phyloP scores from a whole-genome alignment of 1,140 invertebrate species.

The Hylyphantes graminicola region DNA sequence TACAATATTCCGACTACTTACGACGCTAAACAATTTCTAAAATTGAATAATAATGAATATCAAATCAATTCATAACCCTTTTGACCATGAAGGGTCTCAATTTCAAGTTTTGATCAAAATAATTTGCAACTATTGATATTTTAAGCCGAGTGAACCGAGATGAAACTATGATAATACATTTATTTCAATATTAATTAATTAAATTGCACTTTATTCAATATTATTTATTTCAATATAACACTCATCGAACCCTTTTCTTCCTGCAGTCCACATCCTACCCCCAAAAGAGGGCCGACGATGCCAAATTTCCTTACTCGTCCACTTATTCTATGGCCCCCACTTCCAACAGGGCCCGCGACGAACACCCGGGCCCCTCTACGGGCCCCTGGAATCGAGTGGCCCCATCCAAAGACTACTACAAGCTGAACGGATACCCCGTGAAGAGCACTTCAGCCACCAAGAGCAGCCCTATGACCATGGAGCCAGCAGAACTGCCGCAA shows the following conservation, averaged over 20 bases:
- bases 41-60: no score
- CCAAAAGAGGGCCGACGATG: background rate
- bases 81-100: no score
- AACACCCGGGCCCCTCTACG: background rate
- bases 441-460: constrained; percentile 50
- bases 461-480: background rate
- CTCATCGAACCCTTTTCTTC: background rate
- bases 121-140: no score
- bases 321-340: constrained; percentile 14
- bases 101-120: no score
- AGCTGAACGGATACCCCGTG: constrained; percentile 28
- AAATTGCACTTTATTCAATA: background rate
- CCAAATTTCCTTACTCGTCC: background rate
- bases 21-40: no score
- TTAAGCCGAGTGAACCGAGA: no score
- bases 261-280: constrained; percentile 27
- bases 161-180: no score
- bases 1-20: no score
- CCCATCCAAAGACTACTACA: constrained; percentile 41
- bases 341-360: background rate
- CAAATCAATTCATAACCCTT: no score
- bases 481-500: constrained; percentile 26
- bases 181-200: constrained; percentile 2
- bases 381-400: constrained; percentile 20
- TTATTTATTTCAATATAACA: background rate